Base-by-base conservation (phyloP, 2,888 invertebrate genomes). In the Drosophila kuntzei region DNA sequence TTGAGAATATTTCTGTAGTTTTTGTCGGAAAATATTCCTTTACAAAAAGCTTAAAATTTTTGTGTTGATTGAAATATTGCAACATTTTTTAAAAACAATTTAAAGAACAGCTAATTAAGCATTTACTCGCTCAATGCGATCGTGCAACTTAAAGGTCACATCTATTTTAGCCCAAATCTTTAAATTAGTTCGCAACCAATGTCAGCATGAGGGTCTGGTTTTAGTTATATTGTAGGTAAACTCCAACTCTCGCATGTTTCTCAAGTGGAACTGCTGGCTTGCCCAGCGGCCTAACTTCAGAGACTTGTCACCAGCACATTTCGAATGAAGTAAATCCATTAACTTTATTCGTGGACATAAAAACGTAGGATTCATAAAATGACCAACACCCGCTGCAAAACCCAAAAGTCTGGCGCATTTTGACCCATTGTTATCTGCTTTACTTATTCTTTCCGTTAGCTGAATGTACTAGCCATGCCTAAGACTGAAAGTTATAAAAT, bases 271-370 rank as follows among this genome's bases (percentile, higher is more conserved):
- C 82, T 82, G 85, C 82, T 79, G 88, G 82, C 63, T 47, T 60
- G 53, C 43, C 36, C 46, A 54, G 51, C 59, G 61, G 20, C 43
- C 18, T 27, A 8, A 51, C 43, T 16, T 59, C 71, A 72, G 60
- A 68, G 75, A 51, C 67, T 29, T 64, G 74, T 68, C 85, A 75
- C 80, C 86, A 80, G 80, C 85, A 87, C 74, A 73, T 76, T 79
- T 79, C 68, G 81, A 82, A 86, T 80, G 84, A 84, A 87, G 89
- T 89, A 90, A 89, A 89, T 91, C 90, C 91, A 91, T 91, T 91
- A 89, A 90, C 87, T 91, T 90, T 90, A 90, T 91, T 89, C 89
- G 86, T 72, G 76, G 83, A 87, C 90, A 87, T 90, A 90, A 91
- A 90, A 90, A 81, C 75, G 89, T 89, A 81, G 80, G 84, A 57